Base-by-base conservation (phyloP, 2,113 vertebrate genomes). In the Tychaedon coryphoeus region DNA sequence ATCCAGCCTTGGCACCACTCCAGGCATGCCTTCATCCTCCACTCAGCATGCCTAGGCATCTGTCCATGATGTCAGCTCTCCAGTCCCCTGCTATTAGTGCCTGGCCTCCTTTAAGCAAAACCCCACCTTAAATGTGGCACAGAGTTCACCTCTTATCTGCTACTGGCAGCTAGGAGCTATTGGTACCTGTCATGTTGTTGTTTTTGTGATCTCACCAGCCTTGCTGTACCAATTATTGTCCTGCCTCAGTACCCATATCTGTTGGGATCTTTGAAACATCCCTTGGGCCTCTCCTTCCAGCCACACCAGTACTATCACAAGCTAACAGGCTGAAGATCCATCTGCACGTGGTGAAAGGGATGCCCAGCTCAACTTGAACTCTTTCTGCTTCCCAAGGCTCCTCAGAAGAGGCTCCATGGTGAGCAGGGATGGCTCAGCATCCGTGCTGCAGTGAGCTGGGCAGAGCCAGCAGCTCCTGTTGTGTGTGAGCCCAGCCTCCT, bases 11-110 rank as follows among this genome's bases (percentile, higher is more conserved):
- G 95, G 93, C 92, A 84, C 33, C n/a, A 13, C 60, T 94, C 92
- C 96, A 95, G 77, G 48, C 84, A 74, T 95, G 84, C 85, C 76
- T 91, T 95, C 90, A 89, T 96, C 87, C 60, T 86, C 51, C 0
- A 51, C 69, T 86, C 84, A 67, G 51, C 65, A 10, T 92, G 90
- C 96, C 43, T 56, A 70, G 81, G 90, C 94, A 90, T 94, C 85
- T 92, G 67, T 86, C 79, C 71, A 80, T 95, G 88, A 93, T 92
- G 86, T 86, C 88, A 96, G 50, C 86, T 79, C 85, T 81, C 65
- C 64, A 72, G 82, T 69, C 40, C 81, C 81, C 54, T 48, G 62
- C 13, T 75, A 16, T 75, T 86, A 79, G 19, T 88, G 74, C 71
- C 75, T 90, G 75, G 67, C 67, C 91, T 76, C 56, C 69, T 92